Conservation (phyloP, 1,140 invertebrate genomes). For the Pteromalus puparum region DNA sequence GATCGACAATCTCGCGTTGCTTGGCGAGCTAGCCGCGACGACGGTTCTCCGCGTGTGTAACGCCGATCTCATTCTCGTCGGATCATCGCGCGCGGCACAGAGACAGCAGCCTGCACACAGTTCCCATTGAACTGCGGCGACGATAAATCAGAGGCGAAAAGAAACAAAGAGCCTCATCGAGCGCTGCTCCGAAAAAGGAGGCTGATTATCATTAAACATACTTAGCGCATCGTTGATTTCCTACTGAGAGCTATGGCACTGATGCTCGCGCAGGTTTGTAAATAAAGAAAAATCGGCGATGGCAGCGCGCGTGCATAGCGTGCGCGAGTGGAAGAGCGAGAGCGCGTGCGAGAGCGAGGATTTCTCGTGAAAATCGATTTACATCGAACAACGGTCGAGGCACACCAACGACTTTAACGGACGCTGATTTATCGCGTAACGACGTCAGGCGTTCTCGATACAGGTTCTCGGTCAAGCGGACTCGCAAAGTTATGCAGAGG, state of each 20-base stretch:
- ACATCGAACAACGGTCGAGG: slow-evolving; percentile 62
- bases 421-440: slow-evolving; percentile 74
- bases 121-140: no score
- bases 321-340: not conserved
- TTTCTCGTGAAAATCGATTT: slow-evolving; percentile 61
- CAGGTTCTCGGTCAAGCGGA: slow-evolving; percentile 73
- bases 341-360: not conserved
- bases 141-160: not conserved
- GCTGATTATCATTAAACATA: slow-evolving; percentile 45
- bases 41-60: no score
- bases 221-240: slow-evolving; percentile 13
- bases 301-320: not conserved
- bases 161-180: not conserved
- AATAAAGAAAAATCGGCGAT: slow-evolving; percentile 22
- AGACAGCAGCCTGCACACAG: no score
- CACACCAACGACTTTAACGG: slow-evolving; percentile 66
- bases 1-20: slow-evolving; percentile 11
- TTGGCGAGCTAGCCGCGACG: not conserved
- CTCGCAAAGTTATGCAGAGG: slow-evolving; percentile 71
- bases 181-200: not conserved
- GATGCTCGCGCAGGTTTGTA: not conserved
- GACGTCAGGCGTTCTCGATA: slow-evolving; percentile 73
- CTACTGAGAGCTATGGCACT: not conserved
- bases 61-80: not conserved
- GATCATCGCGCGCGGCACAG: not conserved